Evolutionary conservation across 2,797 vertebrate species (phyloP).

Genomic region (Tragelaphus eurycerus): DNA sequence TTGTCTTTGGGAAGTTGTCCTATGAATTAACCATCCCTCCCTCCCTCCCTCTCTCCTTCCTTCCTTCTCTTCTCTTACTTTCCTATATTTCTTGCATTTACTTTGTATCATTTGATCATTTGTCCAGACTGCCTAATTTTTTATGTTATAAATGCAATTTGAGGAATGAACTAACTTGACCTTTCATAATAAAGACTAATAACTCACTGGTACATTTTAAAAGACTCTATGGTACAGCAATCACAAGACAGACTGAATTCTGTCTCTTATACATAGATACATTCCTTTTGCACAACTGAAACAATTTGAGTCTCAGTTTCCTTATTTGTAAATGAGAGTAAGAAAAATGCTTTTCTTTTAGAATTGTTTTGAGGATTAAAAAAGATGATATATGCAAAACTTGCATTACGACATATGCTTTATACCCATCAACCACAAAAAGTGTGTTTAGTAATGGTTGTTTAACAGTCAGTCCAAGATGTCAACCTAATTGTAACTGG

Average conservation of each 20-base stretch:
- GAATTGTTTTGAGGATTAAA: background rate
- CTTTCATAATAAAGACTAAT: background rate
- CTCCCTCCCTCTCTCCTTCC: too few relatives aligned
- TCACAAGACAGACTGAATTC: background rate
- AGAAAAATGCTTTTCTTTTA: background rate
- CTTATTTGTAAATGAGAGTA: background rate
- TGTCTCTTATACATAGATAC: background rate
- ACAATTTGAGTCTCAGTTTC: background rate
- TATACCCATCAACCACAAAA: background rate
- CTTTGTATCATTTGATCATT: background rate
- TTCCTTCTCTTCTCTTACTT: background rate
- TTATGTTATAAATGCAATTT: background rate
- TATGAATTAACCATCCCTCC: too few relatives aligned
- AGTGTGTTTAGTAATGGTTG: background rate
- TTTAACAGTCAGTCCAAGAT: background rate
- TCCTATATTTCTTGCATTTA: background rate
- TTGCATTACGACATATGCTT: background rate
- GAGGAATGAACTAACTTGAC: background rate
- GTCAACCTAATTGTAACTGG: background rate
- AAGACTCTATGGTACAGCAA: background rate
- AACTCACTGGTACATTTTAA: background rate
- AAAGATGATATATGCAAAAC: background rate
- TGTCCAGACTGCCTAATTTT: background rate
- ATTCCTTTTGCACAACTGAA: background rate
- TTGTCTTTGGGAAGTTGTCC: background rate